Evolutionary conservation across 2,113 vertebrate species (phyloP).

Genomic region (Shinisaurus crocodilurus): DNA sequence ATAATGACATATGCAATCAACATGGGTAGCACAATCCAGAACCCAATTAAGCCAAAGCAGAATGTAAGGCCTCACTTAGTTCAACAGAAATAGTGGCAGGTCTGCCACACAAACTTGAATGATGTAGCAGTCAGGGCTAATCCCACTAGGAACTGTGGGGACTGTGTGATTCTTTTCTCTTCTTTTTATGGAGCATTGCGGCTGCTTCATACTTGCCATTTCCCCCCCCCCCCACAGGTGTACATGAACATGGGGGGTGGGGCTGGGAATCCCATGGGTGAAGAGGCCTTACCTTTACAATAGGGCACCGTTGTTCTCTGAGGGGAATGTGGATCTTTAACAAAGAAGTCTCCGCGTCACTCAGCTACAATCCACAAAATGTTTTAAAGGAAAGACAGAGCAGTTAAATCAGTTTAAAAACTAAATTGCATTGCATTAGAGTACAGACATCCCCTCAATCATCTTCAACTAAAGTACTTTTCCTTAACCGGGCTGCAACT

Average conservation of each 20-base stretch:
- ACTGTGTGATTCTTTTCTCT: not conserved
- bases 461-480: not conserved
- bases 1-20: not conserved
- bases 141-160: not conserved
- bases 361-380: not conserved
- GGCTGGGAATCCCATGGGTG: not conserved
- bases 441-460: not conserved
- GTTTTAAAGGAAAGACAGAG: not conserved
- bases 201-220: not conserved
- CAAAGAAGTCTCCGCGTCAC: not conserved
- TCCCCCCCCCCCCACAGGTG: not conserved
- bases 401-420: not conserved
- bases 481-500: not conserved
- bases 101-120: too few species aligned
- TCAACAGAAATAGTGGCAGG: not conserved
- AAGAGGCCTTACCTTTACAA: not conserved
- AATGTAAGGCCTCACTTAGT: not conserved
- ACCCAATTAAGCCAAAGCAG: not conserved
- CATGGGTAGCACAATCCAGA: not conserved
- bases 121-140: not conserved
- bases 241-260: not conserved
- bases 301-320: not conserved
- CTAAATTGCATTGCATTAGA: conserved; percentile 2
- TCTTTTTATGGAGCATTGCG: not conserved
- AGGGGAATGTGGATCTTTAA: not conserved